phyloP scores from a whole-genome alignment of 30 jellyfish, hydroid and myxozoan species.

The Pseudorhiza aurosa region DNA sequence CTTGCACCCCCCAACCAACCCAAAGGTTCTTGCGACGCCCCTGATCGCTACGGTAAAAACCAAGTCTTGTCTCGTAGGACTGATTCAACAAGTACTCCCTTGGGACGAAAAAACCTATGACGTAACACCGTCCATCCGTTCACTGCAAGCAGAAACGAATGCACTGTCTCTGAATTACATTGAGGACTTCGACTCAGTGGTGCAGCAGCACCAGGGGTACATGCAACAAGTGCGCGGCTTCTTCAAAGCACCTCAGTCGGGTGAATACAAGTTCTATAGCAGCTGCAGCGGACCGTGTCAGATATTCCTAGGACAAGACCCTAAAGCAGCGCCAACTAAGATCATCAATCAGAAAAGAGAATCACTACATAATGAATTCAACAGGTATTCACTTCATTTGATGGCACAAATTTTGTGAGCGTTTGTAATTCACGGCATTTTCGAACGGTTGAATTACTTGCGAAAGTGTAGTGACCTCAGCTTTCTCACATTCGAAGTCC shows the following conservation, averaged over 20 bases:
- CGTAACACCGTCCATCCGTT: constrained; percentile 57
- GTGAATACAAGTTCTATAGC: constrained; percentile 89
- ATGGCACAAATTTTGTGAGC: background rate
- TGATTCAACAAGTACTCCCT: constrained; percentile 48
- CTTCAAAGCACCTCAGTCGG: constrained; percentile 88
- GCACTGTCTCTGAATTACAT: constrained; percentile 39
- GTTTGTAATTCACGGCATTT: no score
- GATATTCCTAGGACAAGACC: constrained; percentile 54
- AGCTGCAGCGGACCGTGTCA: constrained; percentile 85
- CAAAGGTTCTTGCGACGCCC: no score
- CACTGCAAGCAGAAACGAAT: constrained; percentile 23
- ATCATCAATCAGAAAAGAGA: constrained; percentile 69
- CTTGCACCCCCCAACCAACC: no score
- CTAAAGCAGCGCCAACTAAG: constrained; percentile 7
- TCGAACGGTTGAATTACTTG: no score
- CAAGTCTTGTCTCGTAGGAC: background rate
- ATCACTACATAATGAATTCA: constrained; percentile 61
- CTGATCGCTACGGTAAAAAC: background rate
- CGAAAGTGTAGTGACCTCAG: no score
- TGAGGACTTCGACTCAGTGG: constrained; percentile 64
- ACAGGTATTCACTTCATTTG: no score
- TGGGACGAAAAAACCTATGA: constrained; percentile 19
- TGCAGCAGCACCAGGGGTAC: constrained; percentile 19
- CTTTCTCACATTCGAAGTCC: no score
- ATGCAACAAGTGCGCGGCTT: constrained; percentile 73